Conservation (phyloP, 2,797 vertebrate genomes). For the Sebastes taczanowskii region DNA sequence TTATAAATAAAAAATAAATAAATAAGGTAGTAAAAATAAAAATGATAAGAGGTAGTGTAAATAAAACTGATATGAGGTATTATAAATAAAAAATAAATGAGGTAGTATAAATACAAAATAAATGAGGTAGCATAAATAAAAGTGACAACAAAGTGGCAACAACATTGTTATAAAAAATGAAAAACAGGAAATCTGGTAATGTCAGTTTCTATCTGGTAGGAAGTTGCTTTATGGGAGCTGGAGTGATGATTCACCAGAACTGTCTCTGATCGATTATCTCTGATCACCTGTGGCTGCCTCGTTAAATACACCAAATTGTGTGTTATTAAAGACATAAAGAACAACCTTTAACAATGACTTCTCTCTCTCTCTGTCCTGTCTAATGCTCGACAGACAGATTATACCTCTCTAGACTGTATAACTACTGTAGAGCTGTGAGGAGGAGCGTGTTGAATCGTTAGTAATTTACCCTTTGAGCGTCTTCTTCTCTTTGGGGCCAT, state of each 20-base stretch:
- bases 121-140: background rate
- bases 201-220: background rate
- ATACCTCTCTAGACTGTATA: background rate
- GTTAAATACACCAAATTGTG: background rate
- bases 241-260: slow-evolving; percentile 31
- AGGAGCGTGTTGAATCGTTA: slow-evolving; percentile 13
- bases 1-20: too few relatives aligned
- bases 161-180: background rate
- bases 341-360: background rate
- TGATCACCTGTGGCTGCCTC: slow-evolving; percentile 70
- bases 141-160: background rate
- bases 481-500: slow-evolving; percentile 1
- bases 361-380: too few relatives aligned
- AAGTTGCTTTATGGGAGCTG: background rate
- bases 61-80: too few relatives aligned
- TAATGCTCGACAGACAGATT: background rate
- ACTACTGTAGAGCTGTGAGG: slow-evolving; percentile 2
- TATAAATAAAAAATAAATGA: too few relatives aligned
- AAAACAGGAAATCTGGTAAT: background rate
- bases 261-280: slow-evolving; percentile 22
- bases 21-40: too few relatives aligned
- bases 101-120: too few relatives aligned
- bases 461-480: slow-evolving; percentile 41
- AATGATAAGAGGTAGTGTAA: too few relatives aligned
- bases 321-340: background rate